A percentile compares a stretch with the other conserved stretches of the same genome.
Conservation (phyloP, 2,113 vertebrate species). For the Chiloscyllium plagiosum region DNA sequence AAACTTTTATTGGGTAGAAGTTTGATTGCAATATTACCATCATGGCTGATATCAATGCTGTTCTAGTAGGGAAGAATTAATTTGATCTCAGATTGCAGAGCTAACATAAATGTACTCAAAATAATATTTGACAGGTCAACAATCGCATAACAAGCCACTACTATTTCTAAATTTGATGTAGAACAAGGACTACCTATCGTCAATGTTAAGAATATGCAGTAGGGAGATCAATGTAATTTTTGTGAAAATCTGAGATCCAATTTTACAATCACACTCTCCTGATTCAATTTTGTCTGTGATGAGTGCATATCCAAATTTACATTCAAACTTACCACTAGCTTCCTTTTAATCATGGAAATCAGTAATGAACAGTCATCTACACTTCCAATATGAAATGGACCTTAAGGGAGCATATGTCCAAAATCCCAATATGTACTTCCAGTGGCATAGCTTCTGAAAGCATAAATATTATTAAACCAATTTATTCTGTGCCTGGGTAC, state of each 20-base stretch:
- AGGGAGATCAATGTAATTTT: background rate
- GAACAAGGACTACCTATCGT: background rate
- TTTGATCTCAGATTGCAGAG: background rate
- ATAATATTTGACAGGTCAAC: background rate
- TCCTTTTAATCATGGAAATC: background rate
- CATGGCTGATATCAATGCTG: background rate
- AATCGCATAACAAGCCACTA: background rate
- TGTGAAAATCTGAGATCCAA: background rate
- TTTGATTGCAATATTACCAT: background rate
- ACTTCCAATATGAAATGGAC: background rate
- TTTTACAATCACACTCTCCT: background rate
- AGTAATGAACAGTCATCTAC: background rate
- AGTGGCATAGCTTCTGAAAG: background rate
- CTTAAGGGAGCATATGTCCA: background rate
- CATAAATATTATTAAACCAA: background rate
- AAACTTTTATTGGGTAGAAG: background rate
- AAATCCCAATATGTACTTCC: background rate
- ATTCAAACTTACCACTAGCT: background rate
- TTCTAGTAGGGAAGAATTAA: background rate
- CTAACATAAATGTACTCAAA: background rate
- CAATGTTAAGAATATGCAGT: too few relatives aligned
- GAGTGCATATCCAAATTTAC: background rate
- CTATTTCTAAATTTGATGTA: background rate
- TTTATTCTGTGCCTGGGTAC: background rate
- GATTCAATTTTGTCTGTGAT: background rate